These are phyloP conservation scores for Lepidurus couesii DNA, from an alignment of 1,140 invertebrate species.

Conservation along the genomic window DNA sequence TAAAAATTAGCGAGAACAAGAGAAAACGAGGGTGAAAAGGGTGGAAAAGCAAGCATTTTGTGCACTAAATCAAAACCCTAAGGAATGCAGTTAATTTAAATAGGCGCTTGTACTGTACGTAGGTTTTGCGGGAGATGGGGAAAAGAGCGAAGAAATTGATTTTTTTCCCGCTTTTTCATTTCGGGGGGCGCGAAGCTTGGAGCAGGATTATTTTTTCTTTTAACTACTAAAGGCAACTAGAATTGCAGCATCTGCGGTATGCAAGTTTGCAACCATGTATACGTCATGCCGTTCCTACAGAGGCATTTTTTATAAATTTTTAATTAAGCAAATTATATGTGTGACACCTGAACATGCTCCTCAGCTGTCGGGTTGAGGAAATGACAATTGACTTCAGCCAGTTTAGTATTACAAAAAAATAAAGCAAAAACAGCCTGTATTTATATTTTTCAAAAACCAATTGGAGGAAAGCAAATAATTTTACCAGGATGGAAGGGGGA, in stretches of 20 bases:
- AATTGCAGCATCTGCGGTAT: not conserved
- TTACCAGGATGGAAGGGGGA: not conserved
- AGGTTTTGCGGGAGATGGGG: not conserved
- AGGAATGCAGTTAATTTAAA: not conserved
- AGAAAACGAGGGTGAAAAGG: too few species aligned
- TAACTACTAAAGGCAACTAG: not conserved
- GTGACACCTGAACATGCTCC: conserved; percentile 3
- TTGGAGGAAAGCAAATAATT: not conserved
- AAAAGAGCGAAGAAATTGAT: not conserved
- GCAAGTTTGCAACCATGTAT: conserved; percentile 15
- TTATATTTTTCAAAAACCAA: conserved; percentile 10
- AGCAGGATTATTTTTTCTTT: not conserved
- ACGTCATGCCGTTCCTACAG: conserved; percentile 18
- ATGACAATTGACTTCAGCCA: not conserved
- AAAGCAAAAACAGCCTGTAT: not conserved
- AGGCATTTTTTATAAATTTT: not conserved
- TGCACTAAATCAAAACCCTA: conserved; percentile 5
- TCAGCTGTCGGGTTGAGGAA: not conserved
- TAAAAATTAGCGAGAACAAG: not conserved
- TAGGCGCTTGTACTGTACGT: too few species aligned
- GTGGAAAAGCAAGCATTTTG: not conserved
- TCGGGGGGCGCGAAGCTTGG: not conserved
- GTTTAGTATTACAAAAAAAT: not conserved
- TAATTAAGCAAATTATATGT: not conserved
- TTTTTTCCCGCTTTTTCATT: not conserved